Conservation (phyloP, 2,113 vertebrate species). For the Gymnarchus niloticus region DNA sequence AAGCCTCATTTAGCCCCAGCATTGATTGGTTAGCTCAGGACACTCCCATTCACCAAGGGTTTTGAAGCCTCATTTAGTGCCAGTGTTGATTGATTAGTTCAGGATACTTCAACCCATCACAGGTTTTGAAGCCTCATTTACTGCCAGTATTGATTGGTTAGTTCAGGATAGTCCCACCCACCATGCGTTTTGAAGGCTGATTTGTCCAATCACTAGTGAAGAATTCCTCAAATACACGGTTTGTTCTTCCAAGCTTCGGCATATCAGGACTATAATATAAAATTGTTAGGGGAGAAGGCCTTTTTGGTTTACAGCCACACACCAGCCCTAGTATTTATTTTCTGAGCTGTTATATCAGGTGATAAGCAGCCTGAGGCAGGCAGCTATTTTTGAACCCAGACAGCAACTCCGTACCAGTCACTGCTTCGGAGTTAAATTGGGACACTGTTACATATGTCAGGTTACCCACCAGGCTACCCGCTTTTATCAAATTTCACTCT, state of each 20-base stretch:
- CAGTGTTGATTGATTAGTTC: too few relatives aligned
- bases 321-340: conserved; percentile 32
- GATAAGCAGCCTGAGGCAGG: neutral
- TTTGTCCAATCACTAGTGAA: too few relatives aligned
- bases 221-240: neutral
- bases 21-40: too few relatives aligned
- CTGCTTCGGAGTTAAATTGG: neutral
- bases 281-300: neutral
- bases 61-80: too few relatives aligned
- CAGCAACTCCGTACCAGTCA: neutral
- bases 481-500: neutral
- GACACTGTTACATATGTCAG: neutral
- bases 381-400: neutral
- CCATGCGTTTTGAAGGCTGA: too few relatives aligned
- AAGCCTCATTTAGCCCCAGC: too few relatives aligned
- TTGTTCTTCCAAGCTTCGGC: conserved; percentile 29
- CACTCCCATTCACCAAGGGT: too few relatives aligned
- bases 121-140: too few relatives aligned
- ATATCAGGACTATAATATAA: neutral
- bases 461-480: neutral
- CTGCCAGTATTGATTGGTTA: too few relatives aligned
- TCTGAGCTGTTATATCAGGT: neutral
- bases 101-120: too few relatives aligned
- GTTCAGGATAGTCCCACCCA: too few relatives aligned
- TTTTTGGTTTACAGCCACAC: neutral